These are phyloP conservation scores for Biston betularia DNA, from an alignment of 2,888 invertebrate genomes.

Conservation along the genomic window DNA sequence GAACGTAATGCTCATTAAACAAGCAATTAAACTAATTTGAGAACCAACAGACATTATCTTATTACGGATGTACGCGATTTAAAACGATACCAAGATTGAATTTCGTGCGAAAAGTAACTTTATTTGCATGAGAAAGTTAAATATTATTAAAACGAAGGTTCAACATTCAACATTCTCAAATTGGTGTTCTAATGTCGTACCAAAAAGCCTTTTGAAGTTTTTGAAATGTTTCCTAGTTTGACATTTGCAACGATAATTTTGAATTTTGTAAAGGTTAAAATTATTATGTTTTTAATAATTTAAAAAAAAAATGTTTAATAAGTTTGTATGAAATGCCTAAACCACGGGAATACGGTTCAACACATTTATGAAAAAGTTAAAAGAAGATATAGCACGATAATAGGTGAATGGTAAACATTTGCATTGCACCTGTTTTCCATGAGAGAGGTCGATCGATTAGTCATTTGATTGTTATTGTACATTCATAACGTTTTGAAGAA, in stretches of 20 bases:
- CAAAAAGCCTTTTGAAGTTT: conserved; percentile 10
- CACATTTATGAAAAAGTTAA: no score
- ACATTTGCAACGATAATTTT: neutral
- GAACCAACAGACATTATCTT: conserved; percentile 27
- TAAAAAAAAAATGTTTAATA: neutral
- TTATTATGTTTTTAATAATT: no score
- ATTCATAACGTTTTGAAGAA: conserved; percentile 12
- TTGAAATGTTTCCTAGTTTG: conserved; percentile 12
- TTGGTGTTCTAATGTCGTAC: conserved; percentile 19
- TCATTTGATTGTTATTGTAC: conserved; percentile 17
- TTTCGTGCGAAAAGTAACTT: conserved; percentile 54
- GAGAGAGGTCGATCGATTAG: conserved; percentile 13
- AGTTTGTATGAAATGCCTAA: no score
- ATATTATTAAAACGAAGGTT: conserved; percentile 53
- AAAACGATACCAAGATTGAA: conserved; percentile 49
- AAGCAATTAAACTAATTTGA: conserved; percentile 42
- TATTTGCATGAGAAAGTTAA: conserved; percentile 50
- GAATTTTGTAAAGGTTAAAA: neutral
- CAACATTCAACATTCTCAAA: conserved; percentile 28
- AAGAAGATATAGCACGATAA: neutral
- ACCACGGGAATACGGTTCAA: no score
- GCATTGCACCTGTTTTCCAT: conserved; percentile 20
- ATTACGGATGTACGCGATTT: conserved; percentile 25
- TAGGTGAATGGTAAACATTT: conserved; percentile 2
- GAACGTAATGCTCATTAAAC: conserved; percentile 46